Evolutionary conservation across 2,888 invertebrate genomes (phyloP).

Genomic region (Tribolium freemani): DNA sequence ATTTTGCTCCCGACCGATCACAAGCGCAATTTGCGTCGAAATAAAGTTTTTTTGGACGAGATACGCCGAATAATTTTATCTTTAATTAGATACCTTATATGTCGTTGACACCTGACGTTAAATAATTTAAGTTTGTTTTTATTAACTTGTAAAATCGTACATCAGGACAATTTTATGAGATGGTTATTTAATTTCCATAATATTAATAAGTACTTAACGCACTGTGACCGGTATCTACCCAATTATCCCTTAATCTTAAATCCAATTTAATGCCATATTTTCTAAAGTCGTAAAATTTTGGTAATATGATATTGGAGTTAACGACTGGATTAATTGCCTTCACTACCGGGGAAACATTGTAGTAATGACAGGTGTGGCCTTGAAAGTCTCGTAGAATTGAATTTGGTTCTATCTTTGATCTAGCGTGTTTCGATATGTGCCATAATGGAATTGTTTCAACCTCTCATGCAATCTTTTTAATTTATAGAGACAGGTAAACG

Average conservation of each 20-base stretch:
- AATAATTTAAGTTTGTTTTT: background rate
- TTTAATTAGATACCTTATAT: background rate
- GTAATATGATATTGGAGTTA: background rate
- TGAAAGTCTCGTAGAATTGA: background rate
- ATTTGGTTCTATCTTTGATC: background rate
- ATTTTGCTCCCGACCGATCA: too few species aligned
- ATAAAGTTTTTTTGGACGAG: background rate
- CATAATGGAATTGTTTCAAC: constrained; percentile 17
- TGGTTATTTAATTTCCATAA: constrained; percentile 1
- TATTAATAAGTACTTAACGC: constrained; percentile 3
- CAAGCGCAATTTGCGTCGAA: background rate
- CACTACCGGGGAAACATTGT: background rate
- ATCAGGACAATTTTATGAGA: background rate
- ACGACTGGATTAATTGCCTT: background rate
- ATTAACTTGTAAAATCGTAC: constrained; percentile 4
- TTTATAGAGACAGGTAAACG: constrained; percentile 30
- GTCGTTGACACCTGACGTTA: constrained; percentile 1
- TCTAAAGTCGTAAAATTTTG: background rate
- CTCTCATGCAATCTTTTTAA: constrained; percentile 24
- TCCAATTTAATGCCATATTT: constrained; percentile 1
- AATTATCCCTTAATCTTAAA: background rate
- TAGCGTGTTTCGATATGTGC: constrained; percentile 3
- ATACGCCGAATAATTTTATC: background rate
- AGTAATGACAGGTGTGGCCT: background rate
- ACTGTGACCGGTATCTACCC: background rate